phyloP scores from a whole-genome alignment of 2,797 vertebrate species.

The Propithecus deckenii region DNA sequence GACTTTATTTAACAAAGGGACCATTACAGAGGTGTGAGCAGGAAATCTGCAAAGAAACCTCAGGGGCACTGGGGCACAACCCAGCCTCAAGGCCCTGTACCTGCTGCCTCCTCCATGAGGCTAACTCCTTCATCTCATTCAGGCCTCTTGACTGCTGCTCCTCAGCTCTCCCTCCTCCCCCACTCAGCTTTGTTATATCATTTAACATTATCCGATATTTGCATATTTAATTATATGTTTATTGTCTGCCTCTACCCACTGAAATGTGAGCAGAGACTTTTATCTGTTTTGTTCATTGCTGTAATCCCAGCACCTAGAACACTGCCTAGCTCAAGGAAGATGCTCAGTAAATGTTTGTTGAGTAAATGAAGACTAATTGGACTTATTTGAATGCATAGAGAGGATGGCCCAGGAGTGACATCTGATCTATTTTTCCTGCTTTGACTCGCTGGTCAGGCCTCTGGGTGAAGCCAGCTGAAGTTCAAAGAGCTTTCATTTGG shows the following conservation, averaged over 20 bases:
- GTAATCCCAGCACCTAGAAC: background rate
- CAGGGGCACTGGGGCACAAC: background rate
- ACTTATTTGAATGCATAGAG: background rate
- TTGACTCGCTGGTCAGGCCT: background rate
- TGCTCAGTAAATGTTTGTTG: background rate
- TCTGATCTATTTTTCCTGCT: background rate
- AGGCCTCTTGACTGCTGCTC: background rate
- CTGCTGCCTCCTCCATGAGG: background rate
- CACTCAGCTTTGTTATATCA: background rate
- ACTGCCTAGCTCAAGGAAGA: background rate
- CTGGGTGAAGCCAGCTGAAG: background rate
- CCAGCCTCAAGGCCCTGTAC: background rate
- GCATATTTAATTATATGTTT: background rate
- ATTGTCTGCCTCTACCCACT: background rate
- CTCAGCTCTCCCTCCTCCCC: background rate
- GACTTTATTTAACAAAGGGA: background rate
- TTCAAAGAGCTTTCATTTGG: background rate
- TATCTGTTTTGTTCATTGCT: background rate
- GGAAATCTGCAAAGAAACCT: background rate
- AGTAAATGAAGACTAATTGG: background rate
- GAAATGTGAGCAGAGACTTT: background rate
- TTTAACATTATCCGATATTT: background rate
- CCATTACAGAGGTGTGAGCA: background rate
- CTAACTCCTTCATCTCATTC: background rate
- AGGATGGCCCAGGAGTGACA: background rate